These are phyloP conservation scores for Pyrocoelia pectoralis DNA, from an alignment of 2,888 invertebrate genomes.

Conservation along the genomic window DNA sequence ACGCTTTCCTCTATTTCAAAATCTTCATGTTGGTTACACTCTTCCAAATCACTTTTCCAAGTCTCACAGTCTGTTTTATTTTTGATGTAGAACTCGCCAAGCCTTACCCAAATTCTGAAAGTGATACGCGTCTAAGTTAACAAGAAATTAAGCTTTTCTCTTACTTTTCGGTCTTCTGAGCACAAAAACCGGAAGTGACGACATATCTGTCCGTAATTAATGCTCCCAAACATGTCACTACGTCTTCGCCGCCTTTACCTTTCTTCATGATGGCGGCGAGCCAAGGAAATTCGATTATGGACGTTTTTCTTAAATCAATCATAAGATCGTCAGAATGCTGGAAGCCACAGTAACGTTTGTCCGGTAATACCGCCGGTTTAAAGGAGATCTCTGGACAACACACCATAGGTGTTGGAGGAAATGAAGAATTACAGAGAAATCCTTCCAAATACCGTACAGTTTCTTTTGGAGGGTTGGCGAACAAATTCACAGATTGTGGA, in stretches of 20 bases:
- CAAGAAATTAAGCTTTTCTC: background rate
- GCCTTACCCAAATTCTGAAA: background rate
- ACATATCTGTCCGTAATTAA: background rate
- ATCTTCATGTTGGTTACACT: background rate
- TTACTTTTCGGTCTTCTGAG: background rate
- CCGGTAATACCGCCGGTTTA: background rate
- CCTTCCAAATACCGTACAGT: background rate
- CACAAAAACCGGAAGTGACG: background rate
- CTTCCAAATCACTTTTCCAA: background rate
- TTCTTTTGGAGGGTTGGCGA: background rate
- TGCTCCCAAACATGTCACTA: background rate
- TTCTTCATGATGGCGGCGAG: background rate
- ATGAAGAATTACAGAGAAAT: background rate
- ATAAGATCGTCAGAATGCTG: constrained; percentile 1
- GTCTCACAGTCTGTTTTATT: background rate
- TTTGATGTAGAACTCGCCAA: background rate
- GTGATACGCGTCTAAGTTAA: too few species aligned
- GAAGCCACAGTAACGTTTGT: background rate
- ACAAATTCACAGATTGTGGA: background rate
- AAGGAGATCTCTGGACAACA: background rate
- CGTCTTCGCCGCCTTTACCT: background rate
- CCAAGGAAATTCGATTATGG: constrained; percentile 5
- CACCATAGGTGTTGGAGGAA: background rate
- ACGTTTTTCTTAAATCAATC: background rate
- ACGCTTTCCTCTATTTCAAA: background rate